Evolutionary conservation across 2,888 invertebrate genomes (phyloP), one percentile per base, ranked within the genome.

Genomic region (Ramazzottius varieornatus): DNA sequence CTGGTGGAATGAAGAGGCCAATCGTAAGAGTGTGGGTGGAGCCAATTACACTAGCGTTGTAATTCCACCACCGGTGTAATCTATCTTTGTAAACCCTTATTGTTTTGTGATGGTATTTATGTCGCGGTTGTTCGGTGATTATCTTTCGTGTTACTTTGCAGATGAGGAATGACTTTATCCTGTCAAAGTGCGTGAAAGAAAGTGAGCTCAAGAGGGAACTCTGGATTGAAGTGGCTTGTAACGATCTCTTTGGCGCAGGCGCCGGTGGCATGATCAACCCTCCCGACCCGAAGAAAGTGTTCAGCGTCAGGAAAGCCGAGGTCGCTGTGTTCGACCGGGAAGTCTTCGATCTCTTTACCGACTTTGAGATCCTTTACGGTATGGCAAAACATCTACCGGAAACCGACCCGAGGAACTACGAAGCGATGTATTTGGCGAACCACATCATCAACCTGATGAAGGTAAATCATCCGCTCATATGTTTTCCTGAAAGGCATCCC

Each of bases 161-260:
- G 24, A 33, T 33, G 34, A 13, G 64, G 13, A 24, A 32, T 24
- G 4, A 24, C 64, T 64, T 32, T 24, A 24, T 64, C 13, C 33
- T 64, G 34, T 4, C 29, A 4, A 68, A 69, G 46, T 64, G 65
- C 13, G 70, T 71, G 68, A 33, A 66, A 33, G 63, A 33, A n/a
- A 24, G 40, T 33, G 68, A 69, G 33, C 65, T 66, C n/a, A 64
- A 68, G 1, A 66, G 69, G 16, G 68, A 68, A 1, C 71, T 74
- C 64, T 78, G 75, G 68, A 71, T 80, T 46, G 79, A 80, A 72
- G 77, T 79, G 77, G 77, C 78, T 0, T 78, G 78, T 68, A 79
- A 78, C 69, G 74, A 72, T 13, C 69, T 78, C 70, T 76, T 79
- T 71, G 79, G 79, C 1, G 76, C 74, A 29, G 78, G 78, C 0